Percentiles rank a stretch among this genome's conserved stretches.
Conservation (phyloP, 1,140 invertebrate species). For the Magallana angulata region DNA sequence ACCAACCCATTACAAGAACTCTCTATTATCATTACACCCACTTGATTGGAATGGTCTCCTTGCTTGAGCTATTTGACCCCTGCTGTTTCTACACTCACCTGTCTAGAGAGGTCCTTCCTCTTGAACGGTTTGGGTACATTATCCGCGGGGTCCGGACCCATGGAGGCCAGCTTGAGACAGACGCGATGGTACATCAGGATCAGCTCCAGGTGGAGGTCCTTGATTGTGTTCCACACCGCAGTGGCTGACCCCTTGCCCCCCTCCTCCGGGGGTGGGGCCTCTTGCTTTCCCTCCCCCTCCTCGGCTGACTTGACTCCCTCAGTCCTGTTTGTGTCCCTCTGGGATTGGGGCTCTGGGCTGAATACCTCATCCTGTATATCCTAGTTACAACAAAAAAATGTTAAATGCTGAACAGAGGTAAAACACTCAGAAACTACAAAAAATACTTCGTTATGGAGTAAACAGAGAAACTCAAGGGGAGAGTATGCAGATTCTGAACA, state of each 20-base stretch:
- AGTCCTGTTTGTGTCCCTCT: conserved; percentile 52
- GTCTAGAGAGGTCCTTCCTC: conserved; percentile 62
- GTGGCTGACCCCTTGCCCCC: conserved; percentile 60
- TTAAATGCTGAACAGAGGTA: no score
- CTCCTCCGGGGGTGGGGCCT: conserved; percentile 60
- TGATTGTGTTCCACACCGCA: conserved; percentile 76
- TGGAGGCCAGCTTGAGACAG: conserved; percentile 73
- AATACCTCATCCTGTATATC: conserved; percentile 76
- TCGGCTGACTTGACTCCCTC: conserved; percentile 12
- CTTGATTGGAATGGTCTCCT: no score
- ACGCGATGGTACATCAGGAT: conserved; percentile 78
- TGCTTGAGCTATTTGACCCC: no score
- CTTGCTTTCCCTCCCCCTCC: conserved; percentile 43
- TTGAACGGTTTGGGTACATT: conserved; percentile 64
- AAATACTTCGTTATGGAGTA: no score
- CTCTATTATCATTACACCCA: no score
- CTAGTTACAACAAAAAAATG: conserved; percentile 53
- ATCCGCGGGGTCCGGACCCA: conserved; percentile 59
- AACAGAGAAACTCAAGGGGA: no score
- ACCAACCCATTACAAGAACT: no score
- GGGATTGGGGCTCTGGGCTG: conserved; percentile 48
- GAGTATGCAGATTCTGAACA: no score
- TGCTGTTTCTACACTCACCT: conserved; percentile 32
- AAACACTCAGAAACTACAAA: no score
- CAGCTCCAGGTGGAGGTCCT: conserved; percentile 78